Evolutionary conservation across 2,113 vertebrate species (phyloP).

Genomic region (Xyrauchen texanus): DNA sequence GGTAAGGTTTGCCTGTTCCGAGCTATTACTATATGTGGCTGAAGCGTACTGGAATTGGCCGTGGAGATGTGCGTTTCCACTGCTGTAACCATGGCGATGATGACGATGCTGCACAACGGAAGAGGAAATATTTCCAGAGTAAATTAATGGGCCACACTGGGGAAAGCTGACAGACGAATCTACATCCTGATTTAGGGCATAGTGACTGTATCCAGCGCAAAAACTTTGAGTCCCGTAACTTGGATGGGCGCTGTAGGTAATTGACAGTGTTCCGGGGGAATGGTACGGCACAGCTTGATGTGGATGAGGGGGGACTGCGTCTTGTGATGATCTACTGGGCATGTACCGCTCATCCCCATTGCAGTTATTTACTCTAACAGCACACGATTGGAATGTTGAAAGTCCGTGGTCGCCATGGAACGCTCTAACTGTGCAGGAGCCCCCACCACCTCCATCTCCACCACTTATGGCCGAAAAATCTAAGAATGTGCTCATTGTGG

Average conservation of each 20-base stretch:
- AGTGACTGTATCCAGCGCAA: slow-evolving; percentile 84
- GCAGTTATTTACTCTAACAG: slow-evolving; percentile 86
- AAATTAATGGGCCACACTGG: slow-evolving; percentile 86
- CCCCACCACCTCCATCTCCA: slow-evolving; percentile 78
- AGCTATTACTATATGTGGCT: slow-evolving; percentile 83
- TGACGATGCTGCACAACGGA: slow-evolving; percentile 78
- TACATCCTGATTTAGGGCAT: slow-evolving; percentile 88
- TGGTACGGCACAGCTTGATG: slow-evolving; percentile 86
- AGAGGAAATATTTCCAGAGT: slow-evolving; percentile 88
- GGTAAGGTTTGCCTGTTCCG: slow-evolving; percentile 82
- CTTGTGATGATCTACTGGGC: slow-evolving; percentile 83
- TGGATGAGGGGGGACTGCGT: slow-evolving; percentile 76
- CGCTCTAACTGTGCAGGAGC: slow-evolving; percentile 84
- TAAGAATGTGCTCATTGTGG: slow-evolving; percentile 95
- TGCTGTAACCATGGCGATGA: slow-evolving; percentile 82
- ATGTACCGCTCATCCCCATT: slow-evolving; percentile 88
- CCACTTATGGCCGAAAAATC: slow-evolving; percentile 89
- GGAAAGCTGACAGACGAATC: slow-evolving; percentile 84
- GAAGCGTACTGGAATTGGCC: slow-evolving; percentile 85
- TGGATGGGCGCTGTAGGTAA: slow-evolving; percentile 84
- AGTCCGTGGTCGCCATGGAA: slow-evolving; percentile 92
- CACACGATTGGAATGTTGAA: slow-evolving; percentile 95
- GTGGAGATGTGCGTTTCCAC: slow-evolving; percentile 76
- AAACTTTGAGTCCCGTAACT: slow-evolving; percentile 87
- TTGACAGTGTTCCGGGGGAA: slow-evolving; percentile 78